These are phyloP conservation scores for Crocallis elinguaria DNA, from an alignment of 2,888 invertebrate species.

Conservation along the genomic window DNA sequence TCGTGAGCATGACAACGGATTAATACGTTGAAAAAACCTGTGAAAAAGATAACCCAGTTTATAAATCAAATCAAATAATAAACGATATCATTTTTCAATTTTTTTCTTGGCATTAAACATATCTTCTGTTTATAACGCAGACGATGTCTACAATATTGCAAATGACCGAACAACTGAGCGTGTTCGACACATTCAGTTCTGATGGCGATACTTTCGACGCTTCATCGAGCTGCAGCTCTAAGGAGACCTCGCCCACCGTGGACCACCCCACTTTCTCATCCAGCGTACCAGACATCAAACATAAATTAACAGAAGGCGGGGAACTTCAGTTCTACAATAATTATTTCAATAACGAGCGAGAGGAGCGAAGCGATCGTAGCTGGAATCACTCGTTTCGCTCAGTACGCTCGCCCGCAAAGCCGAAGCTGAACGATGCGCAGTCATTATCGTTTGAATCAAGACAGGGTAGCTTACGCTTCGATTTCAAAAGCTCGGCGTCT, in stretches of 20 bases:
- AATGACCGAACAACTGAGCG: constrained; percentile 90
- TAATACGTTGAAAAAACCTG: no score
- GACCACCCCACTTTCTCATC: constrained; percentile 67
- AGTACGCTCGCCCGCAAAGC: constrained; percentile 52
- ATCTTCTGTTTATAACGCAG: constrained; percentile 53
- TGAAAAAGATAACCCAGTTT: no score
- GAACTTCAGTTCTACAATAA: constrained; percentile 72
- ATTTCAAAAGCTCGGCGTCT: constrained; percentile 64
- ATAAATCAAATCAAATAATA: no score
- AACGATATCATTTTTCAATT: no score
- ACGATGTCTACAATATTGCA: constrained; percentile 90
- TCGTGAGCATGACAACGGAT: no score
- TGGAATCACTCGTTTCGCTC: constrained; percentile 67
- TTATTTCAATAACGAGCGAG: constrained; percentile 66
- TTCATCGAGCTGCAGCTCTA: constrained; percentile 84
- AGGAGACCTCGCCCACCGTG: constrained; percentile 86
- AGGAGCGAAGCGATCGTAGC: constrained; percentile 47
- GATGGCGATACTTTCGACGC: constrained; percentile 88
- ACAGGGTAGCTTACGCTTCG: constrained; percentile 57
- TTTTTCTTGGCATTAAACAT: background rate
- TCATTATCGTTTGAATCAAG: constrained; percentile 61
- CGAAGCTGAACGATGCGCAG: constrained; percentile 54
- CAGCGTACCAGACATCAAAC: constrained; percentile 64
- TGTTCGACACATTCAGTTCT: constrained; percentile 88
- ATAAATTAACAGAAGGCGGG: constrained; percentile 46